Conservation (phyloP, 2,888 invertebrate species). For the Rhabditoides inermis region DNA sequence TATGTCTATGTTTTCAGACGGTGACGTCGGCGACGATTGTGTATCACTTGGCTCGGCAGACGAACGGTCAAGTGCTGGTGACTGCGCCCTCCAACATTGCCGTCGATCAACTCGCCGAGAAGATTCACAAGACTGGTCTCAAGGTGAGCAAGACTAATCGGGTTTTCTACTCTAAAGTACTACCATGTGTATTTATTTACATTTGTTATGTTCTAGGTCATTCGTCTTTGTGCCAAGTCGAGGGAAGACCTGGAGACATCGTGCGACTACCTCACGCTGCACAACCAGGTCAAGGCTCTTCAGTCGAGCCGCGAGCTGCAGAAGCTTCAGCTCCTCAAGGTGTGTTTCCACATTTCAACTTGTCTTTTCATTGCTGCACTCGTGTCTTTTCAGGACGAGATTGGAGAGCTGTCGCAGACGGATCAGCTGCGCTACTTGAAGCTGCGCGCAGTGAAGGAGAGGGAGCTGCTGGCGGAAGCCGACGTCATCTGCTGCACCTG, state of each 20-base stretch:
- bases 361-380: too few species aligned
- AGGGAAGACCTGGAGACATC: constrained; percentile 95
- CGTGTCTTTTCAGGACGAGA: constrained; percentile 68
- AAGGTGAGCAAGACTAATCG: constrained; percentile 59
- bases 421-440: constrained; percentile 80
- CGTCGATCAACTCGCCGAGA: constrained; percentile 95
- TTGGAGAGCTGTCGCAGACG: constrained; percentile 86
- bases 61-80: constrained; percentile 67
- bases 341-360: constrained; percentile 6
- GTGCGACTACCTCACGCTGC: constrained; percentile 87
- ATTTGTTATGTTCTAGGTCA: constrained; percentile 55
- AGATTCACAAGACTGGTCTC: constrained; percentile 90
- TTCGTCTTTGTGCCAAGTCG: constrained; percentile 90
- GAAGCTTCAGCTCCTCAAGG: constrained; percentile 84
- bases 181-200: not conserved
- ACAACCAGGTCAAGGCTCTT: constrained; percentile 90
- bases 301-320: constrained; percentile 84
- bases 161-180: not conserved
- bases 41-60: constrained; percentile 89
- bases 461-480: constrained; percentile 63
- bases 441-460: constrained; percentile 14
- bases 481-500: constrained; percentile 99
- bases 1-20: too few species aligned
- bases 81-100: constrained; percentile 99
- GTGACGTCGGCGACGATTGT: constrained; percentile 98